phyloP scores from a whole-genome alignment of 2,113 vertebrate genomes.

The Lota lota region DNA sequence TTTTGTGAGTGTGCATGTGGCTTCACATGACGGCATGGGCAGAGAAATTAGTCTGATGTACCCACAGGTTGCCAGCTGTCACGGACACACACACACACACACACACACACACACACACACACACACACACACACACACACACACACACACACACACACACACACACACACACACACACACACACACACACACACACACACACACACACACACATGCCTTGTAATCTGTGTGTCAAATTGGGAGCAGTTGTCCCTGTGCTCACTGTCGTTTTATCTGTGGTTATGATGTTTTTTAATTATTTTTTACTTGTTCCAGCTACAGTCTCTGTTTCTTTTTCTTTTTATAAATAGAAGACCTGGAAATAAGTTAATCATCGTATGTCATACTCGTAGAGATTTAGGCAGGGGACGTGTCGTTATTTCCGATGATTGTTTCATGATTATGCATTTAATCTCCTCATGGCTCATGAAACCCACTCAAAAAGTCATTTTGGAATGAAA shows the following conservation, averaged over 20 bases:
- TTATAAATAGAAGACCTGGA: neutral
- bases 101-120: constrained; percentile 29
- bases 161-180: constrained; percentile 15
- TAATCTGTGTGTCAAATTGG: constrained; percentile 22
- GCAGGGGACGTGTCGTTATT: too few relatives aligned
- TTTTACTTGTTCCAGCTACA: too few relatives aligned
- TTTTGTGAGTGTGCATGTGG: constrained; percentile 11
- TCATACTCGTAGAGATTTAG: neutral
- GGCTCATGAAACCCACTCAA: constrained; percentile 11
- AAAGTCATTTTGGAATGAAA: constrained; percentile 15
- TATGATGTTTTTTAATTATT: neutral
- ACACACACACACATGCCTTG: constrained; percentile 12
- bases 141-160: constrained; percentile 11
- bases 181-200: constrained; percentile 45
- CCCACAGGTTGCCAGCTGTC: constrained; percentile 41
- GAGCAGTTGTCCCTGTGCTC: constrained; percentile 48
- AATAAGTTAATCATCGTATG: too few relatives aligned
- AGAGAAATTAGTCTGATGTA: constrained; percentile 42
- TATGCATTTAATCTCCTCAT: constrained; percentile 19
- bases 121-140: neutral
- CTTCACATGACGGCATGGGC: constrained; percentile 19
- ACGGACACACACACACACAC: constrained; percentile 42
- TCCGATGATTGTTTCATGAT: constrained; percentile 11
- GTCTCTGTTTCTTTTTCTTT: neutral
- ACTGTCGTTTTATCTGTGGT: constrained; percentile 14